phyloP scores from a whole-genome alignment of 2,797 vertebrate species.

The Ctenochaetus hawaiiensis region DNA sequence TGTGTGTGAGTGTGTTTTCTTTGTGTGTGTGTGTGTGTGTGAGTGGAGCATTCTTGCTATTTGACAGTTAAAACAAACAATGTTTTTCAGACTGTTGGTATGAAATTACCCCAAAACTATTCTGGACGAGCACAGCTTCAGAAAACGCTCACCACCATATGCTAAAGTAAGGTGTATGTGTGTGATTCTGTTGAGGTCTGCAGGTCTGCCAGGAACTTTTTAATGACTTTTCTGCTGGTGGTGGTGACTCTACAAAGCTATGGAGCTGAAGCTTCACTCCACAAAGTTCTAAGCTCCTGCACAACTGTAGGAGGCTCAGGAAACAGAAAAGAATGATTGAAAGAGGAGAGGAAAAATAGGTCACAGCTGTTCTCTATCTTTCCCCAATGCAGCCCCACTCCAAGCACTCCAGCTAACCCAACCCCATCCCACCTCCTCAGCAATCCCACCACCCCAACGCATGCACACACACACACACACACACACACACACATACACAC shows the following conservation, averaged over 20 bases:
- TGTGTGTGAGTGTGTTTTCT: conserved; percentile 5
- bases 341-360: conserved; percentile 73
- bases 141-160: neutral
- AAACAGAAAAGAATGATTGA: conserved; percentile 46
- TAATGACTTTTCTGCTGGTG: conserved; percentile 35
- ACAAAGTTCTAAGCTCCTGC: conserved; percentile 47
- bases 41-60: conserved; percentile 7
- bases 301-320: conserved; percentile 43
- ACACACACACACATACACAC: conserved; percentile 14
- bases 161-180: conserved; percentile 11
- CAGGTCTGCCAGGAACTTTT: conserved; percentile 38
- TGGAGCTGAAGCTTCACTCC: conserved; percentile 31
- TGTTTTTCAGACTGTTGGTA: conserved; percentile 26
- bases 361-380: conserved; percentile 80
- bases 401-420: conserved; percentile 52
- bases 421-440: conserved; percentile 40
- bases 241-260: conserved; percentile 28
- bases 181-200: conserved; percentile 2
- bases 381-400: conserved; percentile 31
- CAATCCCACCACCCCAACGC: conserved; percentile 8
- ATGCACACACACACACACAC: conserved; percentile 17
- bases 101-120: conserved; percentile 22
- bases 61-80: conserved; percentile 37
- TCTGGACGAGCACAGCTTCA: neutral
- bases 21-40: neutral